Base-by-base conservation (phyloP, 2,797 vertebrate genomes). In the Zalophus californianus region DNA sequence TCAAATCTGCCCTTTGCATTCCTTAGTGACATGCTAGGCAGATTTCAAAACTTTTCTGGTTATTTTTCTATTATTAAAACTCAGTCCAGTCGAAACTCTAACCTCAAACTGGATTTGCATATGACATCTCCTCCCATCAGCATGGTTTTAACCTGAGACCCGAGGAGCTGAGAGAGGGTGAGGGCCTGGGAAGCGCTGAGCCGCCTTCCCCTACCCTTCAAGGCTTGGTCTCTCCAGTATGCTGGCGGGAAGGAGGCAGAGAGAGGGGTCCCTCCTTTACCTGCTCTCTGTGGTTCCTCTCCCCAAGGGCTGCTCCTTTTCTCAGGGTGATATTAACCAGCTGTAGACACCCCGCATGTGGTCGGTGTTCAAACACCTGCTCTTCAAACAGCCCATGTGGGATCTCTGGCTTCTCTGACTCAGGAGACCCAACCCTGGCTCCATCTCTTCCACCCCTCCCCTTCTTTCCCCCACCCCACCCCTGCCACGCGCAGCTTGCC, bases 41-140 rank as follows among this genome's bases (percentile, higher is more conserved):
- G 14, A 94, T 75, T 94, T 50, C 58, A 95, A 94, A 96, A 72
- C 25, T 35, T 77, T 62, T 16, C 21, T 29, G 50, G 68, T 90
- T 62, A 62, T 83, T 93, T 73, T 97, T 60, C 83, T 62, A 66
- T 86, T 78, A 58, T 86, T 70, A 92, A 95, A 88, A 87, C 38
- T 94, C 58, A 66, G 44, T 60, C 48, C 21, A 50, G 0, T 4
- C 92, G 77, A 88, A 56, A 78, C 52, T 80, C 66, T 50, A 82
- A 73, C 41, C 73, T 94, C 62, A 66, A 44, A 79, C 16, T 73
- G 18, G 27, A 62, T 73, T 25, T 64, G 27, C 8, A 25, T 8
- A n/a, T 27, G 27, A 44, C 13, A 4, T 27, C 44, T 72, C 35
- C 32, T 12, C 78, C 38, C 25, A 29, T 35, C 48, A 60, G 32